These are phyloP conservation scores for Tetheella fluctuosa DNA, from an alignment of 2,888 invertebrate genomes.

Conservation along the genomic window DNA sequence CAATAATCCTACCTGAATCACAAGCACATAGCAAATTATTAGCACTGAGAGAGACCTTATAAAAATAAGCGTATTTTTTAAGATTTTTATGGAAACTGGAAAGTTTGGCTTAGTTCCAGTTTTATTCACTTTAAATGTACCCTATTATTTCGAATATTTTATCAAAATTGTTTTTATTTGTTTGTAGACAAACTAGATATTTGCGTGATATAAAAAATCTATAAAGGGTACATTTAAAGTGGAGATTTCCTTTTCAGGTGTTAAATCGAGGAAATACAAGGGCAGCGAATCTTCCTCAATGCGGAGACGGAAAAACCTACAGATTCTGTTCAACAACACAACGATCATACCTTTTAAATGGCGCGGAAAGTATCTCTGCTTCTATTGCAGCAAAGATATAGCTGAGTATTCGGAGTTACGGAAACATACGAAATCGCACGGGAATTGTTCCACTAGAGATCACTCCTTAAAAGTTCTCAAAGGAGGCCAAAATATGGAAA, in stretches of 20 bases:
- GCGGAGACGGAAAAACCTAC: conserved; percentile 72
- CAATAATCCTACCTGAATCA: too few species aligned
- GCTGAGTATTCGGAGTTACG: conserved; percentile 62
- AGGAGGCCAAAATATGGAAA: conserved; percentile 77
- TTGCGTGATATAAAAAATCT: conserved; percentile 26
- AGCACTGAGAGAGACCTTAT: too few species aligned
- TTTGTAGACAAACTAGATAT: conserved; percentile 32
- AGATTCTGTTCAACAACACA: conserved; percentile 75
- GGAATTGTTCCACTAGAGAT: conserved; percentile 66
- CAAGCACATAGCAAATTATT: too few species aligned
- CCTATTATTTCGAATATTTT: conserved; percentile 37
- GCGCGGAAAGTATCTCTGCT: conserved; percentile 78
- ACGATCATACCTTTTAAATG: conserved; percentile 77
- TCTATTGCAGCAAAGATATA: conserved; percentile 74
- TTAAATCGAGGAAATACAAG: conserved; percentile 66
- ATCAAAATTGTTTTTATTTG: conserved; percentile 21
- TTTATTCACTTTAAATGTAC: conserved; percentile 65
- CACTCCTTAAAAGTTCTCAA: conserved; percentile 73
- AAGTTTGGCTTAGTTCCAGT: not conserved
- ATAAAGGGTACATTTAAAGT: conserved; percentile 78
- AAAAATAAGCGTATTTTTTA: not conserved
- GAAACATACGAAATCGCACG: conserved; percentile 70
- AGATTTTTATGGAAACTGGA: not conserved
- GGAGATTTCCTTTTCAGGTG: conserved; percentile 71
- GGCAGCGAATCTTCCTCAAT: conserved; percentile 71